Evolutionary conservation across 1,140 invertebrate genomes (phyloP).

Genomic region (Prorops nasuta): DNA sequence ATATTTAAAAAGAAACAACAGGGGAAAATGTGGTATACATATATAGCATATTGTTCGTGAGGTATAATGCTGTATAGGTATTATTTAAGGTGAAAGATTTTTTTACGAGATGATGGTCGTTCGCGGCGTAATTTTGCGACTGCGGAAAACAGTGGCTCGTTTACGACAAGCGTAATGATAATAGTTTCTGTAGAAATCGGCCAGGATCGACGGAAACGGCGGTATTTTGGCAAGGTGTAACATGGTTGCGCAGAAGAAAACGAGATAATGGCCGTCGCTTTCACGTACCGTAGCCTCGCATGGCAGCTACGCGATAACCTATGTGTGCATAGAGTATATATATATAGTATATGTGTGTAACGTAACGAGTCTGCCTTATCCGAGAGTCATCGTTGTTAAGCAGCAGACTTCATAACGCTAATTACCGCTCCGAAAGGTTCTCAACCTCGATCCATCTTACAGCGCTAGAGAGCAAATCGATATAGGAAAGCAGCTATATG

Average conservation of each 20-base stretch:
- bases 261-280: slow-evolving; percentile 49
- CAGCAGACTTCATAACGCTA: slow-evolving; percentile 49
- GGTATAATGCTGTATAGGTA: too few relatives aligned
- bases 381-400: slow-evolving; percentile 45
- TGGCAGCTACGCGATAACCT: slow-evolving; percentile 27
- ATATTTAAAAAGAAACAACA: too few relatives aligned
- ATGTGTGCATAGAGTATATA: neutral
- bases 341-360: slow-evolving; percentile 41
- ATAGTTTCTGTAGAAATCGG: too few relatives aligned
- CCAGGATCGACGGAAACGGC: neutral
- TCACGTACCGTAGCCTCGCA: slow-evolving; percentile 47
- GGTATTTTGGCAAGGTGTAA: slow-evolving; percentile 23
- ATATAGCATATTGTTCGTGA: too few relatives aligned
- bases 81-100: too few relatives aligned
- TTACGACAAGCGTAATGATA: too few relatives aligned
- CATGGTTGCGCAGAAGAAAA: slow-evolving; percentile 43
- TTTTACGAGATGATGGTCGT: too few relatives aligned
- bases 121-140: too few relatives aligned
- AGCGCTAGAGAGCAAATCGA: too few relatives aligned
- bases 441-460: slow-evolving; percentile 23
- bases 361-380: slow-evolving; percentile 47
- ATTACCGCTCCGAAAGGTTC: slow-evolving; percentile 36
- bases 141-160: too few relatives aligned
- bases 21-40: too few relatives aligned
- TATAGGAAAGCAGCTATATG: too few relatives aligned